A percentile compares a stretch with the other conserved stretches of the same genome.
phyloP scores from a whole-genome alignment of 2,113 vertebrate genomes.

The Prietella phreatophila region DNA sequence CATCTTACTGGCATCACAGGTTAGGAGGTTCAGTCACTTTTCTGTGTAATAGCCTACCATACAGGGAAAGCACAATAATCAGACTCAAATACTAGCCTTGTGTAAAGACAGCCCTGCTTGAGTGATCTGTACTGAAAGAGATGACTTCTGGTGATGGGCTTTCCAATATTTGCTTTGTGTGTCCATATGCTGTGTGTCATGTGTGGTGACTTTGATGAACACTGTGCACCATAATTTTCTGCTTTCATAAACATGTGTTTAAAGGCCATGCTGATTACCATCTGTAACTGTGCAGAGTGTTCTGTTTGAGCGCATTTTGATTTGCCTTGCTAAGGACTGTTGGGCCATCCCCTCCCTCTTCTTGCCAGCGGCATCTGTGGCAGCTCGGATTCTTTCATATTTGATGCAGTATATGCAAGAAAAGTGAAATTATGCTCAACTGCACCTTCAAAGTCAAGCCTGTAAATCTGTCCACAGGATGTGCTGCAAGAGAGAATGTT shows the following conservation, averaged over 20 bases:
- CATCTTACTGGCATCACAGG: slow-evolving; percentile 52
- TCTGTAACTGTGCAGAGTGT: slow-evolving; percentile 7
- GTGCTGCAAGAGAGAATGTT: background rate
- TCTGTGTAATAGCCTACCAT: slow-evolving; percentile 45
- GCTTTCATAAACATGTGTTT: slow-evolving; percentile 21
- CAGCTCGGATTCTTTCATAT: slow-evolving; percentile 26
- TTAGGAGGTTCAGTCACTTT: slow-evolving; percentile 48
- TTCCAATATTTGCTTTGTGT: slow-evolving; percentile 26
- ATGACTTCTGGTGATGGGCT: slow-evolving; percentile 16
- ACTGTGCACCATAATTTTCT: background rate
- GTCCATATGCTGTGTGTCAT: background rate
- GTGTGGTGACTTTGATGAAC: background rate
- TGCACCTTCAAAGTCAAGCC: slow-evolving; percentile 39
- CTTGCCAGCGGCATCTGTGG: slow-evolving; percentile 33
- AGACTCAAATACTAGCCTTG: slow-evolving; percentile 31
- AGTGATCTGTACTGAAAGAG: slow-evolving; percentile 42
- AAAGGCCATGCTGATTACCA: slow-evolving; percentile 10
- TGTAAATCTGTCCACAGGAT: slow-evolving; percentile 31
- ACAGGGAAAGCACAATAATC: slow-evolving; percentile 57
- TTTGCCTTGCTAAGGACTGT: slow-evolving; percentile 16
- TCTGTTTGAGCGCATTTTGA: slow-evolving; percentile 27
- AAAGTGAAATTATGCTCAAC: slow-evolving; percentile 43
- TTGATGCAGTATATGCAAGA: slow-evolving; percentile 23
- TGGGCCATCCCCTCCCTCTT: slow-evolving; percentile 27
- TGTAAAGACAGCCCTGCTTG: slow-evolving; percentile 20